Evolutionary conservation across 2,797 vertebrate species (phyloP), one percentile per base, ranked within the genome.

Genomic region (Babyrousa celebensis): DNA sequence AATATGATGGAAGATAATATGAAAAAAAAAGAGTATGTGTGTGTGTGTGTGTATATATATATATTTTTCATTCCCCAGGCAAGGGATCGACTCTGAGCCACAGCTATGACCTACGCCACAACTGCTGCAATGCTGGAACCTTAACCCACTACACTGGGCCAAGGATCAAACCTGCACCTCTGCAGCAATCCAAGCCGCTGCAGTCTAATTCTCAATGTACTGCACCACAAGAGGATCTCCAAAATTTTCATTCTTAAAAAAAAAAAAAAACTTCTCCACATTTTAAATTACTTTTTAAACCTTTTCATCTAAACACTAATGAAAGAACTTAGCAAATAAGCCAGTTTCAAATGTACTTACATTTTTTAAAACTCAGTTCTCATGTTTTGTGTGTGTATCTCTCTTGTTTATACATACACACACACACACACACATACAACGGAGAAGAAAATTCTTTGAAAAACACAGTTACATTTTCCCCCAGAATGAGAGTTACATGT

Each of bases 161-260:
- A 48, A 48, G 43, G 43, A 48, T 48, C 43, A 48, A 48, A 48
- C 43, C 43, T 48, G 43, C 43, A 48, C 5, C 43, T 48, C 43
- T 48, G 43, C 43, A 48, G 43, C 43, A 48, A 48, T 48, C 43
- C 43, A 48, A 48, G 43, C 43, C 43, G 43, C 43, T 48, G 43
- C 43, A 48, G 43, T 48, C 43, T 6, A 48, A 48, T 48, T 48
- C 43, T 48, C 9, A 48, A 48, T 5, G 43, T 10, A 48, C 43
- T 48, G 43, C 43, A 48, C 6, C 43, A 48, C 43, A 48, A 10
- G 6, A 48, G 43, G 43, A 48, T 48, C 43, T 48, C 43, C 43
- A 88, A 93, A 96, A 75, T 92, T 90, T 2, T 2, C 7, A 94
- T 91, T 84, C 60, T 86, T 77, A 68, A 83, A 93, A 93, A 93